Conservation (phyloP, 1,140 invertebrate genomes). For the Drosophila azteca region DNA sequence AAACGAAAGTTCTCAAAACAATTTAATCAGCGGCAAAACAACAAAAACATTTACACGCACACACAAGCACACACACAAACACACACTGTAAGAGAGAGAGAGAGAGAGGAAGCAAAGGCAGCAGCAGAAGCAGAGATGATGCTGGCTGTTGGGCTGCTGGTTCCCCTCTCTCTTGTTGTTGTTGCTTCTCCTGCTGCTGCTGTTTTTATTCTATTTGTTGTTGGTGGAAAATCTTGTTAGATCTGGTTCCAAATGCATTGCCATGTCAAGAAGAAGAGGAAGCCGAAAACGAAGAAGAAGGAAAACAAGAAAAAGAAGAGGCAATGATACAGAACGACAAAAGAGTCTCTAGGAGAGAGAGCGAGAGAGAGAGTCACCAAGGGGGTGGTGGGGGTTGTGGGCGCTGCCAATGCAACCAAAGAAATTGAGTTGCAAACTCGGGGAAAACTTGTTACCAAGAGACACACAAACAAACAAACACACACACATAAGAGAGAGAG, state of each 20-base stretch:
- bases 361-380: not conserved
- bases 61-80: conserved; percentile 7
- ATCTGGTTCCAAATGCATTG: conserved; percentile 64
- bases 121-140: conserved; percentile 27
- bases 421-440: no score
- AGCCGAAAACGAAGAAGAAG: conserved; percentile 16
- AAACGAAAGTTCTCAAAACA: conserved; percentile 71
- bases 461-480: no score
- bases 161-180: conserved; percentile 8
- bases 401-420: no score
- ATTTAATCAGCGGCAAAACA: conserved; percentile 71
- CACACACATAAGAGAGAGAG: no score
- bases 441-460: no score
- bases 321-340: conserved; percentile 51
- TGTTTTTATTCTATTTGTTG: not conserved
- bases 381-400: not conserved
- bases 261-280: conserved; percentile 25
- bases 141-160: conserved; percentile 25
- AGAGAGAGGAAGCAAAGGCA: not conserved
- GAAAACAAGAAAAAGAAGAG: conserved; percentile 36
- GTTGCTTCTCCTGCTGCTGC: no score
- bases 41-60: conserved; percentile 54
- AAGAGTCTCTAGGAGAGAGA: conserved; percentile 4
- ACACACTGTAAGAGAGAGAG: not conserved
- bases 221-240: conserved; percentile 66